Conservation (phyloP, 2,888 invertebrate genomes). For the Lordiphosa fenestrarum region DNA sequence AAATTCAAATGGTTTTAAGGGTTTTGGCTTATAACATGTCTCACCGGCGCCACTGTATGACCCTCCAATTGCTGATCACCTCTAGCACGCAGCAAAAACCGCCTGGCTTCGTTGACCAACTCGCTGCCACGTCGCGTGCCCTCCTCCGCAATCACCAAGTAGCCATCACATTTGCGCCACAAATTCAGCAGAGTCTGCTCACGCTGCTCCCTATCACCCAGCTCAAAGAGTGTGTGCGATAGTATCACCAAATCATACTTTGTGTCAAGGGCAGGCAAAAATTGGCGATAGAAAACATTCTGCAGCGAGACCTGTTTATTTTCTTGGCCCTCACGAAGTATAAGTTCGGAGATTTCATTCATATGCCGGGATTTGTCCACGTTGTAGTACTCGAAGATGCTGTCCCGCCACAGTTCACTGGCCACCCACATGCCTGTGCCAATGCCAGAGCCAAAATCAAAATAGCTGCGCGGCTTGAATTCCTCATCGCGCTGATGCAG, state of each 20-base stretch:
- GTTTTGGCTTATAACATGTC: too few species aligned
- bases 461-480: slow-evolving; percentile 88
- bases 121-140: slow-evolving; percentile 91
- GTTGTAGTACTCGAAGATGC: slow-evolving; percentile 90
- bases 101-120: slow-evolving; percentile 91
- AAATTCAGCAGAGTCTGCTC: slow-evolving; percentile 87
- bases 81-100: slow-evolving; percentile 85
- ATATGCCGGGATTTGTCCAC: slow-evolving; percentile 91
- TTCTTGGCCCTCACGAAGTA: slow-evolving; percentile 85
- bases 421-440: slow-evolving; percentile 94
- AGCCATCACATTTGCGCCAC: slow-evolving; percentile 92
- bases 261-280: slow-evolving; percentile 85
- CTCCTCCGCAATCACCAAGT: slow-evolving; percentile 91
- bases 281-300: slow-evolving; percentile 89
- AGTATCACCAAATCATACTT: slow-evolving; percentile 90
- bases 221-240: slow-evolving; percentile 90
- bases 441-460: slow-evolving; percentile 96
- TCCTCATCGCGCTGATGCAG: slow-evolving; percentile 84
- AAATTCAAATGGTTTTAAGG: too few species aligned
- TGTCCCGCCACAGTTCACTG: slow-evolving; percentile 85
- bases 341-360: slow-evolving; percentile 89
- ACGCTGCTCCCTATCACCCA: slow-evolving; percentile 85
- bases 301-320: slow-evolving; percentile 83
- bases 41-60: slow-evolving; percentile 89
- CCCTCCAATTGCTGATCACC: slow-evolving; percentile 79